Evolutionary conservation across 2,797 vertebrate species (phyloP).

Genomic region (Macroramphosus scolopax): DNA sequence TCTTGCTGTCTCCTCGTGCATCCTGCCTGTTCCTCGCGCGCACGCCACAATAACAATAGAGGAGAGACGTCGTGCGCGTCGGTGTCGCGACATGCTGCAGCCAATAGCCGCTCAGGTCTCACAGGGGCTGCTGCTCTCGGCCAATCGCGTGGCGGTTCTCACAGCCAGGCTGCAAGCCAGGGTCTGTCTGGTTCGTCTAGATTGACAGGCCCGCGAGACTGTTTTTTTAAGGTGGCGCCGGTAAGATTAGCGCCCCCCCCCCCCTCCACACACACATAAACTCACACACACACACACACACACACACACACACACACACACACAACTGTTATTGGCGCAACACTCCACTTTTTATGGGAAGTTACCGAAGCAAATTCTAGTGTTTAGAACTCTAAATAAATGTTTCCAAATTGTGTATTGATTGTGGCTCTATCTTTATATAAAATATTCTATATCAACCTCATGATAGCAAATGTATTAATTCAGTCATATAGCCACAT

Average conservation of each 20-base stretch:
- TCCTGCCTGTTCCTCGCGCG: slow-evolving; percentile 63
- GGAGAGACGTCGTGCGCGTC: slow-evolving; percentile 70
- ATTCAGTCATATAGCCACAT: too few relatives aligned
- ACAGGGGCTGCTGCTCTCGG: slow-evolving; percentile 6
- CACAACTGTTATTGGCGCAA: too few relatives aligned
- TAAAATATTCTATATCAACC: too few relatives aligned
- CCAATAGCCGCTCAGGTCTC: slow-evolving; percentile 64
- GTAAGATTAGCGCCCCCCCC: slow-evolving; percentile 56
- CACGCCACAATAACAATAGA: slow-evolving; percentile 79
- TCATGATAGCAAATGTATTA: too few relatives aligned
- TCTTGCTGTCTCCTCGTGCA: slow-evolving; percentile 63
- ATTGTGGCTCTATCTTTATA: too few relatives aligned
- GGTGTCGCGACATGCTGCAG: slow-evolving; percentile 56
- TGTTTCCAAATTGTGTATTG: too few relatives aligned
- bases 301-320: slow-evolving; percentile 7
- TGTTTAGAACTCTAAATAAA: too few relatives aligned
- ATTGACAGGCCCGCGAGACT: slow-evolving; percentile 73
- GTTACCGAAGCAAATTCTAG: too few relatives aligned
- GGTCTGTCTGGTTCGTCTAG: slow-evolving; percentile 70
- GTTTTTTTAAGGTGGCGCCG: slow-evolving; percentile 80
- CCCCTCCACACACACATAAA: background rate
- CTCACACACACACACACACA: background rate
- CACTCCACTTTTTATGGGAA: too few relatives aligned
- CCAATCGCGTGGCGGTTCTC: slow-evolving; percentile 61
- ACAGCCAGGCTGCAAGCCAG: slow-evolving; percentile 52